phyloP scores from a whole-genome alignment of 2,113 vertebrate species.

The Ia io region DNA sequence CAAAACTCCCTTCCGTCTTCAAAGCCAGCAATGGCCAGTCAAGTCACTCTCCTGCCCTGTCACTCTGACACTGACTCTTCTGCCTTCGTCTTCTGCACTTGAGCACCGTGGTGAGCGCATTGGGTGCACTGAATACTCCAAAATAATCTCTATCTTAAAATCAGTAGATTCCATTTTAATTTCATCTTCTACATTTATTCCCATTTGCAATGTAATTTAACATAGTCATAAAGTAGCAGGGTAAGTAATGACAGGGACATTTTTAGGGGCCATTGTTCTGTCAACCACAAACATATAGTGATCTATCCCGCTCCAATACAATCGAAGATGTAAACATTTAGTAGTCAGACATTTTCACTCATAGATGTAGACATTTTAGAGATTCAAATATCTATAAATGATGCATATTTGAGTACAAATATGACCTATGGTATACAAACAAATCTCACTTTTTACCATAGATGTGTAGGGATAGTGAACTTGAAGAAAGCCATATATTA shows the following conservation, averaged over 20 bases:
- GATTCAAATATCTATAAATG: not conserved
- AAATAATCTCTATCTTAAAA: not conserved
- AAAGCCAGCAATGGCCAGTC: not conserved
- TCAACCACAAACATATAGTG: not conserved
- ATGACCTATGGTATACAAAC: not conserved
- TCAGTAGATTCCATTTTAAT: not conserved
- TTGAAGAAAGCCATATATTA: not conserved
- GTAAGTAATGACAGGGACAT: not conserved
- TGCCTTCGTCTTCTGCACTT: not conserved
- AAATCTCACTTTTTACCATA: not conserved
- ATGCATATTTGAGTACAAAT: not conserved
- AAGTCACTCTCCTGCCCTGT: rapidly evolving
- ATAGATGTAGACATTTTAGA: not conserved
- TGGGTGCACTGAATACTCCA: not conserved
- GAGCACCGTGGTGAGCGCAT: no score
- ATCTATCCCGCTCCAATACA: not conserved
- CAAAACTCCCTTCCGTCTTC: not conserved
- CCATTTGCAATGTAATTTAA: not conserved
- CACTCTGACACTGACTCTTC: rapidly evolving
- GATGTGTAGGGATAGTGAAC: not conserved
- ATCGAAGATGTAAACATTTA: not conserved
- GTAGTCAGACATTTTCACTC: not conserved
- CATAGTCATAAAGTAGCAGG: not conserved
- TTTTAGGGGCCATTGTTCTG: not conserved
- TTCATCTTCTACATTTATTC: not conserved